These are phyloP conservation scores for Oncorhynchus mykiss DNA, from an alignment of 2,113 vertebrate species.

Conservation along the genomic window DNA sequence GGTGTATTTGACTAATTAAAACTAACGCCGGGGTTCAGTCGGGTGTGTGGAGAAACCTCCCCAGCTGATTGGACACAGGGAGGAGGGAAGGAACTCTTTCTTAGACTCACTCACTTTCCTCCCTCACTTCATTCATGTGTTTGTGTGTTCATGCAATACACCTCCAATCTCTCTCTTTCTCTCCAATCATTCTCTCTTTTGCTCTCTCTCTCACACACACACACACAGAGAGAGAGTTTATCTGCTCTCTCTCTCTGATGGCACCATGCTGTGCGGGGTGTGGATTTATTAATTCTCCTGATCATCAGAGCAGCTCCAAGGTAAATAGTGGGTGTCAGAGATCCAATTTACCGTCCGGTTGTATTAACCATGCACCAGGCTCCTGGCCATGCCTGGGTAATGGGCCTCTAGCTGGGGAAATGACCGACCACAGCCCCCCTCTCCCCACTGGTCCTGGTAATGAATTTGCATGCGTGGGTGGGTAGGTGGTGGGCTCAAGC, in stretches of 20 bases:
- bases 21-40: not conserved
- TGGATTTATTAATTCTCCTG: conserved; percentile 52
- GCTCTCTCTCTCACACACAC: too few relatives aligned
- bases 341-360: conserved; percentile 54
- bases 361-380: conserved; percentile 47
- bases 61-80: not conserved
- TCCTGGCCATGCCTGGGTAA: not conserved
- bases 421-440: conserved; percentile 29
- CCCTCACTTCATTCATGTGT: too few relatives aligned
- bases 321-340: conserved; percentile 49
- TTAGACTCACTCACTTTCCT: not conserved
- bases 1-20: not conserved
- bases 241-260: conserved; percentile 8
- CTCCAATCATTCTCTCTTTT: too few relatives aligned
- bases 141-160: too few relatives aligned
- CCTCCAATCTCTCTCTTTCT: too few relatives aligned
- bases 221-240: too few relatives aligned
- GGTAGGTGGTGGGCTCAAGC: conserved; percentile 60
- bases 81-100: not conserved
- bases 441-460: conserved; percentile 43
- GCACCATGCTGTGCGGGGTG: not conserved
- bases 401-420: conserved; percentile 32
- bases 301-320: conserved; percentile 45
- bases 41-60: not conserved
- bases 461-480: conserved; percentile 62